Evolutionary conservation across 2,797 vertebrate genomes (phyloP).

Genomic region (Amblyopsis hoosieri): DNA sequence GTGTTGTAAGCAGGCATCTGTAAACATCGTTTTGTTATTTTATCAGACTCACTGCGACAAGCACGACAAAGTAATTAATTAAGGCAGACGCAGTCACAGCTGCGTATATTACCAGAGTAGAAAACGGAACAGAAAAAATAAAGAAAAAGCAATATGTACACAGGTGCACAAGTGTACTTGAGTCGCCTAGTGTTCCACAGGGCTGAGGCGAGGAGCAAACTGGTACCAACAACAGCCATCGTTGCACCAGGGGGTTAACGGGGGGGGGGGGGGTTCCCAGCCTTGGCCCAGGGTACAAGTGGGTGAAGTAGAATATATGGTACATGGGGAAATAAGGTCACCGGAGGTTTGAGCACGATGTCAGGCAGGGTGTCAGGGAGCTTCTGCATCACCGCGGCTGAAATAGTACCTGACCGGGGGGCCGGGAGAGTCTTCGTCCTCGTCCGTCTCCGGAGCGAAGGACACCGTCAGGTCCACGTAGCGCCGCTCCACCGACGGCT

Average conservation of each 20-base stretch:
- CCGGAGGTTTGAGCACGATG: slow-evolving; percentile 51
- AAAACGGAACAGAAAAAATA: slow-evolving; percentile 68
- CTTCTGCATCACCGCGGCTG: slow-evolving; percentile 76
- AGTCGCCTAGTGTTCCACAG: slow-evolving; percentile 63
- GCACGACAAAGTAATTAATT: slow-evolving; percentile 61
- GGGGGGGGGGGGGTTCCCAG: slow-evolving; percentile 45
- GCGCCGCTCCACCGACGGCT: slow-evolving; percentile 88
- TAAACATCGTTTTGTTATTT: slow-evolving; percentile 47
- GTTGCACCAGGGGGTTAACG: slow-evolving; percentile 42
- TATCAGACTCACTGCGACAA: slow-evolving; percentile 48
- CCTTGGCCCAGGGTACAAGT: slow-evolving; percentile 35
- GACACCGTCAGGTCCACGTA: slow-evolving; percentile 97
- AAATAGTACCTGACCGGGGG: slow-evolving; percentile 97
- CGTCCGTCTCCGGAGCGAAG: slow-evolving; percentile 91
- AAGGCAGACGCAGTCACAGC: slow-evolving; percentile 78
- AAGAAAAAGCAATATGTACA: slow-evolving; percentile 73
- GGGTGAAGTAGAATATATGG: slow-evolving; percentile 51
- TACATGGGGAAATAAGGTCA: slow-evolving; percentile 58
- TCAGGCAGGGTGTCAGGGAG: slow-evolving; percentile 53
- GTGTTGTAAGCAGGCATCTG: slow-evolving; percentile 42
- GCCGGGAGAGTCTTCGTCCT: slow-evolving; percentile 93
- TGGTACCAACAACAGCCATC: slow-evolving; percentile 34
- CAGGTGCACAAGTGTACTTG: slow-evolving; percentile 71
- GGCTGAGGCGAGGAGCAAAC: slow-evolving; percentile 42
- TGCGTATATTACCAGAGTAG: slow-evolving; percentile 74